Evolutionary conservation across 2,113 vertebrate species (phyloP), one percentile per base, ranked within the genome.

Genomic region (Lasiurus cinereus): DNA sequence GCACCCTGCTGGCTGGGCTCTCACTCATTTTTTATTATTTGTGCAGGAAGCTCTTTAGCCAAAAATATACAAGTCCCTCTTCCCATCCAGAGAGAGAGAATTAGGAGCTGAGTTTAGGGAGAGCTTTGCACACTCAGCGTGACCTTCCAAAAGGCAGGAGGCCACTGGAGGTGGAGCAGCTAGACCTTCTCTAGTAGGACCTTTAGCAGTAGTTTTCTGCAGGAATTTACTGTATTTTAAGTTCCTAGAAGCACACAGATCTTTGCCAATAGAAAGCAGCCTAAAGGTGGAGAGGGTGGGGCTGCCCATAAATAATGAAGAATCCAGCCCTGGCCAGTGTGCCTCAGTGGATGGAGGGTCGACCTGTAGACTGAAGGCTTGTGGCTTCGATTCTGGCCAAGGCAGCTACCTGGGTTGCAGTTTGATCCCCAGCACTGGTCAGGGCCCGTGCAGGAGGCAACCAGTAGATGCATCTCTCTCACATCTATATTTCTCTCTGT

Each of bases 11-110:
- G 56, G 56, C 56, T 59, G 56, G 56, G 56, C 27, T 54, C 64
- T 77, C 70, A 4, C 33, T 90, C 54, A 59, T 43, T 85, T 70
- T 95, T 95, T 86, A 82, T 88, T 93, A 50, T 96, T 12, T 78
- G 77, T 79, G 24, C 31, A 85, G 39, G 39, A 93, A 93, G 29
- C 3, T 54, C 13, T 91, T 91, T 46, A 89, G 39, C 19, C 27
- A 18, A 29, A 74, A 82, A 76, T 21, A 64, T 39, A 4, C 16
- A 80, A 87, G n/a, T 76, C 59, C 48, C 16, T 84, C 52, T 85
- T 43, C 33, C 46, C 59, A 48, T 21, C 19, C 29, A 39, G 67
- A 80, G 43, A 80, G 33, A 83, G 52, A 31, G 33, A 31, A 18
- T 36, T 29, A 46, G 76, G 59, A 54, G 39, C 46, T 54, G 50